Conservation (phyloP, 2,888 invertebrate species). For the Trichogramma dendrolimi region DNA sequence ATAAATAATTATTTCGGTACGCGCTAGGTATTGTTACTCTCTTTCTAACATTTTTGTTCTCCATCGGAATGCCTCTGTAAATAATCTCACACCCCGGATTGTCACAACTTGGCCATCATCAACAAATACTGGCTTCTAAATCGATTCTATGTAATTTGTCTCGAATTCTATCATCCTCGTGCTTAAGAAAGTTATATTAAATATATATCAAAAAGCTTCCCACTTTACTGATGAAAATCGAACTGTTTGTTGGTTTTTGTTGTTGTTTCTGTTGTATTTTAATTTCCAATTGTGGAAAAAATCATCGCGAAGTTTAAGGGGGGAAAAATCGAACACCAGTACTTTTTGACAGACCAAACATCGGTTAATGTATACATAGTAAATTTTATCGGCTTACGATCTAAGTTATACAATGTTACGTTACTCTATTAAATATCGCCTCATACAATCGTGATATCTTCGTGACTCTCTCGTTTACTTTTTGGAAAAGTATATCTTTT, state of each 20-base stretch:
- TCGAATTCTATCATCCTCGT: background rate
- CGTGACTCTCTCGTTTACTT: no score
- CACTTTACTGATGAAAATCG: constrained; percentile 1
- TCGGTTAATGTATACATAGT: no score
- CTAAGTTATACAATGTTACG: no score
- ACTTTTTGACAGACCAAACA: constrained; percentile 24
- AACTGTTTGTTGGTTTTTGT: background rate
- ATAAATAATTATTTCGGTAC: constrained; percentile 17
- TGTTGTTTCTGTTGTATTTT: background rate
- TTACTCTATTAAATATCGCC: no score
- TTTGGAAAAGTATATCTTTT: no score
- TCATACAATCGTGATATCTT: no score
- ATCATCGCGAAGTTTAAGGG: constrained; percentile 4
- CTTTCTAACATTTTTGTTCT: constrained; percentile 24
- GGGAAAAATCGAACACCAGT: constrained; percentile 25
- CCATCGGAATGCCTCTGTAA: constrained; percentile 36
- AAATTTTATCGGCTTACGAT: no score
- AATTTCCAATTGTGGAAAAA: background rate
- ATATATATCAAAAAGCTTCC: background rate
- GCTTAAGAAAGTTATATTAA: no score
- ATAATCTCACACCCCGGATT: constrained; percentile 43
- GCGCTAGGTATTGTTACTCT: constrained; percentile 14
- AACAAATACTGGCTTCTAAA: constrained; percentile 29
- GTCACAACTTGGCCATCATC: constrained; percentile 45
- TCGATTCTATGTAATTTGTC: constrained; percentile 1